Conservation (phyloP, 2,113 vertebrate species). For the Lucifuga dentata region DNA sequence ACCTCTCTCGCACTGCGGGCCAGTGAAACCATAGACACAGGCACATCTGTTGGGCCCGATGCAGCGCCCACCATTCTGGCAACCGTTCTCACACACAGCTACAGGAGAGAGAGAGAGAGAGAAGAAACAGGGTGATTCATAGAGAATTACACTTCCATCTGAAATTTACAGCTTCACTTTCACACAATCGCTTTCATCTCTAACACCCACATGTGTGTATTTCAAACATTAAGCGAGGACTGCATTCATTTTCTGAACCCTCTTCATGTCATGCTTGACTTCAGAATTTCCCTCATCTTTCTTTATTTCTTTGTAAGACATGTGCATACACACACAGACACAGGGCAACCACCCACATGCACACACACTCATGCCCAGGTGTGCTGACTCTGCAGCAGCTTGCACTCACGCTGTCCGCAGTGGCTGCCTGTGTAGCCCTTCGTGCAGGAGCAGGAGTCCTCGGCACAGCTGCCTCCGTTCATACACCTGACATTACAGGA, state of each 20-base stretch:
- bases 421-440: constrained; percentile 90
- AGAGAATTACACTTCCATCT: background rate
- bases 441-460: constrained; percentile 88
- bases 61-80: constrained; percentile 96
- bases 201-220: background rate
- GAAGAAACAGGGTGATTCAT: constrained; percentile 1
- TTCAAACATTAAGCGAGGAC: constrained; percentile 1
- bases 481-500: constrained; percentile 91
- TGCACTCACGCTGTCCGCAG: constrained; percentile 92
- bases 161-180: background rate
- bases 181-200: constrained; percentile 6
- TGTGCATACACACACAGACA: background rate
- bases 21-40: constrained; percentile 96
- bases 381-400: constrained; percentile 3
- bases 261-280: background rate
- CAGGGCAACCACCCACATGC: background rate
- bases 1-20: constrained; percentile 98
- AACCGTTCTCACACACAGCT: constrained; percentile 96
- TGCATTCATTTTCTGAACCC: background rate
- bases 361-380: background rate
- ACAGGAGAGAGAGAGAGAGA: constrained; percentile 15
- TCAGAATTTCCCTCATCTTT: background rate
- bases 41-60: constrained; percentile 97
- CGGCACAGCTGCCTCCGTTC: constrained; percentile 90
- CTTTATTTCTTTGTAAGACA: background rate